Evolutionary conservation across 1,140 invertebrate genomes (phyloP), one percentile per base, ranked within the genome.

Genomic region (Chironomus striatipennis): DNA sequence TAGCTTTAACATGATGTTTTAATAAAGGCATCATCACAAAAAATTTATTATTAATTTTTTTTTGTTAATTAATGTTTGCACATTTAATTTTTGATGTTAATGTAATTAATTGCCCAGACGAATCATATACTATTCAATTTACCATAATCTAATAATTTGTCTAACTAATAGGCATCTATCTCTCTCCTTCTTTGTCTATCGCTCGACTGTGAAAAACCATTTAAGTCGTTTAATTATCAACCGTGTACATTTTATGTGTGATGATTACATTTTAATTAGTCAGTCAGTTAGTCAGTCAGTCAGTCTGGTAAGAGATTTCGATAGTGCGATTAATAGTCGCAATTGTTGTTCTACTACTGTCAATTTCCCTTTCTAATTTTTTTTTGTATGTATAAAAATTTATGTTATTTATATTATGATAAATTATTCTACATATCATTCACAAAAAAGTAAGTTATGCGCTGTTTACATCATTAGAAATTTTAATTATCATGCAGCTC

Each of bases 201-300:
- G 24, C 24, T 34, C 24, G 15, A 47, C 8, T 10, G 15, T 57
- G 47, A 15, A 10, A n/a, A 57, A 57, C 12, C n/a, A 57, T 57
- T 57, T 57, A 57, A 57, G 47, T 57, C 12, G n/a, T 57, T 57
- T 57, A 57, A 57, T 57, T 57, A 57, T 57, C 47, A 57, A 5
- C n/a, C 12, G n/a, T 57, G 47, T 57, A 57, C 4, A n/a, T 57
- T 57, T 47, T 57, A n/a, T 57, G 47, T 57, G 47, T 57, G 47
- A 57, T 57, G 47, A 57, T 57, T 57, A 57, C 47, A 57, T 57
- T 57, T 57, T 57, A 57, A 57, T 57, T 57, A 57, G 47, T 57
- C 47, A 57, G n/a, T n/a, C 47, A 57, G n/a, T n/a, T 15, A 57
- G 47, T 57, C n/a, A 57, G 47, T 57, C n/a, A 57, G 47, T 15